Base-by-base conservation (phyloP, 92 coral and sea anemone genomes). In the Blastomussa wellsi region DNA sequence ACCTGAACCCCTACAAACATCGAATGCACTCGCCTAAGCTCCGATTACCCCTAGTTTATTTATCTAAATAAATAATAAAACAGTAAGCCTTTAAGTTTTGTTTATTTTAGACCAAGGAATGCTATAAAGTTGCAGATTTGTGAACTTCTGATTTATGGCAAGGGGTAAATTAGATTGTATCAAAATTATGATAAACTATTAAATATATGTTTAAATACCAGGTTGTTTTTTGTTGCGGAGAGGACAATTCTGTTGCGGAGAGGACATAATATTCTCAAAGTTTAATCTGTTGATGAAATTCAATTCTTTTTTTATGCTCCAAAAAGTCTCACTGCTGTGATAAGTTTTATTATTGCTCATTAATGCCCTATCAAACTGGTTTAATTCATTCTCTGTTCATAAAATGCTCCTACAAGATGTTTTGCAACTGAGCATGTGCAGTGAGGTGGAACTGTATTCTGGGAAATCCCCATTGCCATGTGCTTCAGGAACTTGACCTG, bases 341-440 rank as follows among this genome's bases (percentile, higher is more conserved):
- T n/a, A 59, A 59, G 26, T 59, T 59, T 59, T 59, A 59, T 59
- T 59, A 59, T 3, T 59, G n/a, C 6, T 59, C n/a, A 59, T 59
- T 59, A 3, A 59, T 3, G 66, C 29, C 66, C 66, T 59, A 59
- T 14, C 6, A 59, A 59, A 59, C 66, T 59, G 6, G 66, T 59
- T 59, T 59, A 4, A 59, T 59, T 59, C 66, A 59, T 59, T 59
- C n/a, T 59, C 66, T 59, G 66, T 4, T 59, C n/a, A 14, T 14
- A 3, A 3, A 59, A 59, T 59, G n/a, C 66, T 59, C n/a, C 66
- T 59, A 3, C 66, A 59, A n/a, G 66, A 59, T 14, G 6, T 72
- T 79, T 91, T 70, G 75, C 48, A 70, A 20, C 44, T 17, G 2
- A 13, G 76, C 76, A 72, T 72, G 76, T 72, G 49, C 76, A 72